A percentile compares a stretch with the other conserved stretches of the same genome.
These are phyloP conservation scores for Lysiphlebus fabarum DNA, from an alignment of 1,140 invertebrate genomes.

Conservation along the genomic window DNA sequence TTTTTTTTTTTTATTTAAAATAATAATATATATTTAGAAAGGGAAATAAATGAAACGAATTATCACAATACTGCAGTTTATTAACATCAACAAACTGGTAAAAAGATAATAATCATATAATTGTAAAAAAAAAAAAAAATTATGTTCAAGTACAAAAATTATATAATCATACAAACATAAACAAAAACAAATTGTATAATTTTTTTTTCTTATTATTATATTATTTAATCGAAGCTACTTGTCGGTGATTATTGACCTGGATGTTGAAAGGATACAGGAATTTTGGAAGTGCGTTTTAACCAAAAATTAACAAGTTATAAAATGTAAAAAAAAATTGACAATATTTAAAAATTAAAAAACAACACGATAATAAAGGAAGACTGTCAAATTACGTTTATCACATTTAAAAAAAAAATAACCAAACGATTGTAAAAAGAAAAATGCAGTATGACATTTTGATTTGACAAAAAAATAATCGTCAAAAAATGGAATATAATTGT, in stretches of 20 bases:
- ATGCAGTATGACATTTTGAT: constrained; percentile 18
- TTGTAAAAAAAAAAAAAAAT: constrained; percentile 25
- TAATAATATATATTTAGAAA: constrained; percentile 29
- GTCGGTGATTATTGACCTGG: no score
- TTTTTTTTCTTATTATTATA: no score
- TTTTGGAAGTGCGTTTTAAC: neutral
- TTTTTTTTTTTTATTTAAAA: constrained; percentile 18
- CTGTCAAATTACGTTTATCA: constrained; percentile 22
- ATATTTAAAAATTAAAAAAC: no score
- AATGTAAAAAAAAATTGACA: constrained; percentile 12
- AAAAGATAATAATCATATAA: constrained; percentile 34
- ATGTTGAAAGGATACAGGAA: no score
- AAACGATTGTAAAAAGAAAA: constrained; percentile 22
- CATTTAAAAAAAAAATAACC: constrained; percentile 7
- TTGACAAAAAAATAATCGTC: no score
- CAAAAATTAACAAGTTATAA: neutral
- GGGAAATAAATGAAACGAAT: constrained; percentile 54
- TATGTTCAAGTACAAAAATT: constrained; percentile 38
- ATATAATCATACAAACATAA: constrained; percentile 19
- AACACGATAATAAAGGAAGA: no score
- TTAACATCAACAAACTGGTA: constrained; percentile 53
- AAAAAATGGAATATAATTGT: no score
- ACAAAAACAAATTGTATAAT: no score
- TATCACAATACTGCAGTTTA: constrained; percentile 55
- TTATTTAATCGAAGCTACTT: no score